A percentile compares a stretch with the other conserved stretches of the same genome.
phyloP scores from a whole-genome alignment of 2,888 invertebrate genomes.

The Aproaerema taeniolella region DNA sequence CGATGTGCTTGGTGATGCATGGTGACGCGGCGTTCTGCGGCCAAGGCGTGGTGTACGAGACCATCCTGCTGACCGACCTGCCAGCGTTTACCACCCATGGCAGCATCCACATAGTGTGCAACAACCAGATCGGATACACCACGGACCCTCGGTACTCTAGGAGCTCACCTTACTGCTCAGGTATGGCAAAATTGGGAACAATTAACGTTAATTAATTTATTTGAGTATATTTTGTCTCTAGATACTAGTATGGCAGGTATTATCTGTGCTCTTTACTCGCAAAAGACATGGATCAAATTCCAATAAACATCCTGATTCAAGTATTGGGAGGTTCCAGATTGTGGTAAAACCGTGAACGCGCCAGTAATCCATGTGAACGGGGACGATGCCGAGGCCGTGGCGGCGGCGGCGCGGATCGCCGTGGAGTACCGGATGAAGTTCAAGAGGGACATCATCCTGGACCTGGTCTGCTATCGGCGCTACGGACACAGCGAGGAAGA shows the following conservation, averaged over 20 bases:
- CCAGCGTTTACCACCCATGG: constrained; percentile 82
- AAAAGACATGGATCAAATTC: too few species aligned
- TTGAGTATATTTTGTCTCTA: too few species aligned
- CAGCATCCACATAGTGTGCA: constrained; percentile 80
- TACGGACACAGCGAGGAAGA: constrained; percentile 96
- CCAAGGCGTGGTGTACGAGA: constrained; percentile 83
- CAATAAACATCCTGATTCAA: too few species aligned
- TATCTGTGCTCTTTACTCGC: too few species aligned
- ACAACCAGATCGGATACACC: constrained; percentile 93
- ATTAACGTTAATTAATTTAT: too few species aligned
- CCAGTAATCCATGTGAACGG: constrained; percentile 97
- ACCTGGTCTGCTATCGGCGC: constrained; percentile 90
- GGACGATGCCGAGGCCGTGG: constrained; percentile 95
- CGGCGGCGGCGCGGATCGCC: constrained; percentile 92
- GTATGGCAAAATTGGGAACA: too few species aligned
- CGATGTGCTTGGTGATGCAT: constrained; percentile 81
- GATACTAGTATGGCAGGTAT: too few species aligned
- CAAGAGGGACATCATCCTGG: constrained; percentile 91
- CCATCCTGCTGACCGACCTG: constrained; percentile 77
- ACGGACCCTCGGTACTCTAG: constrained; percentile 92
- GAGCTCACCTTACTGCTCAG: constrained; percentile 93
- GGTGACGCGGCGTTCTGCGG: constrained; percentile 83
- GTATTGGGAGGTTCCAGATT: too few species aligned
- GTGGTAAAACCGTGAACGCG: constrained; percentile 91
- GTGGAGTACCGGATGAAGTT: constrained; percentile 92